phyloP scores from a whole-genome alignment of 2,113 vertebrate genomes.

The Platichthys stellatus region DNA sequence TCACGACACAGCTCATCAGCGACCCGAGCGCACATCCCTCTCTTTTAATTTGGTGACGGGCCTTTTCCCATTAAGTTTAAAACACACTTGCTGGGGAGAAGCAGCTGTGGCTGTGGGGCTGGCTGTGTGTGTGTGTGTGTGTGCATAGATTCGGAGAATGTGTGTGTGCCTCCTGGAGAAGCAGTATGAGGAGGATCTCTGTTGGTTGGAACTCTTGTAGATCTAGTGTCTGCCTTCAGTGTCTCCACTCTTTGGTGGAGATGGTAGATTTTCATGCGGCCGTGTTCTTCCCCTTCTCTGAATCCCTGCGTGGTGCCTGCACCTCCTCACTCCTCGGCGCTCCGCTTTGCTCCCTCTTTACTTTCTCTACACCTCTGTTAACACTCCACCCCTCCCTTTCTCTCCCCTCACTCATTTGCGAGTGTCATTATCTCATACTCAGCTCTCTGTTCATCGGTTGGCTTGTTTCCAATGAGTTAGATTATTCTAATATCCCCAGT shows the following conservation, averaged over 20 bases:
- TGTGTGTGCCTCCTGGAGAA: background rate
- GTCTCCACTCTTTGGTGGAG: conserved; percentile 3
- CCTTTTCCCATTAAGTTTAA: background rate
- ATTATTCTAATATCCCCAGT: background rate
- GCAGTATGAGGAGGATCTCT: background rate
- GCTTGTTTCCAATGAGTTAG: background rate
- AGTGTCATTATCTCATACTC: background rate
- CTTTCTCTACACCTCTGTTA: background rate
- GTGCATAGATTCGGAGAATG: background rate
- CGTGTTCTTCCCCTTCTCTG: background rate
- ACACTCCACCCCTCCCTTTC: background rate
- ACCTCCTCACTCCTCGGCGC: background rate
- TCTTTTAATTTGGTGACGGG: conserved; percentile 44
- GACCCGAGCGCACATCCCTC: conserved; percentile 27
- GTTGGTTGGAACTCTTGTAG: background rate
- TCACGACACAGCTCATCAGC: conserved; percentile 27
- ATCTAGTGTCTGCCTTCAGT: conserved; percentile 4
- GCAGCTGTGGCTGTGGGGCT: background rate
- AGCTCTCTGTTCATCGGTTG: background rate
- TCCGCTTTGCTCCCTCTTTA: background rate
- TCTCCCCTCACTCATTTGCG: background rate
- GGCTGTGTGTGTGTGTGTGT: background rate
- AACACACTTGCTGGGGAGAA: background rate
- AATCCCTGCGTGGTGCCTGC: background rate
- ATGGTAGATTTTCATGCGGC: conserved; percentile 1